Percentiles rank a stretch among this genome's conserved stretches.
These are phyloP conservation scores for Characodon lateralis DNA, from an alignment of 2,797 vertebrate species.

Conservation along the genomic window DNA sequence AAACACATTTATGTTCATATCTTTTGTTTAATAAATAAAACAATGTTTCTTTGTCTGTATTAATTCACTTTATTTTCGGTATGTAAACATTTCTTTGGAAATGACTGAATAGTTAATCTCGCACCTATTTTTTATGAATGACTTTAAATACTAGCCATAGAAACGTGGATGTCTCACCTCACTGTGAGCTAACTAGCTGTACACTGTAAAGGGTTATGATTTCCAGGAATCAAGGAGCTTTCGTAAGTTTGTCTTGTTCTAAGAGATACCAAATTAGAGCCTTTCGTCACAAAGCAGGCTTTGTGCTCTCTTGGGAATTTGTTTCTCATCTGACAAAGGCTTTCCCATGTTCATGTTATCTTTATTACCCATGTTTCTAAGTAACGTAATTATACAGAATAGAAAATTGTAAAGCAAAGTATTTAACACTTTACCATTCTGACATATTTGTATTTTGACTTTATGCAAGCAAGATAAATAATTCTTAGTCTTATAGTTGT, in stretches of 20 bases:
- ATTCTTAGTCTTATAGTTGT: neutral
- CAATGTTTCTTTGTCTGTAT: neutral
- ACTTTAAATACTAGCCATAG: neutral
- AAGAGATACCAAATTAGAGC: constrained; percentile 30
- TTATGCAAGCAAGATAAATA: neutral
- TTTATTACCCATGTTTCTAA: neutral
- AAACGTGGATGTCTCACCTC: constrained; percentile 20
- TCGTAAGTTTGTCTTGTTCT: constrained; percentile 43
- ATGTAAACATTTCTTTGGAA: neutral
- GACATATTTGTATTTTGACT: neutral
- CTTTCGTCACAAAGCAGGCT: constrained; percentile 50
- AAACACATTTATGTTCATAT: neutral
- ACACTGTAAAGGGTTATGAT: constrained; percentile 12
- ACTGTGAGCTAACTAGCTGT: constrained; percentile 30
- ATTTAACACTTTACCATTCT: neutral
- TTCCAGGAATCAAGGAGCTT: constrained; percentile 38
- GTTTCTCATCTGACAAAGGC: constrained; percentile 4
- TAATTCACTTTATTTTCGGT: neutral
- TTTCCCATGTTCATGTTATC: constrained; percentile 5
- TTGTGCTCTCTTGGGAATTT: constrained; percentile 44
- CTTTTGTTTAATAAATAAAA: neutral
- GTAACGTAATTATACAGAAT: constrained; percentile 3
- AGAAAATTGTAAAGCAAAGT: neutral
- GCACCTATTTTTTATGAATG: neutral
- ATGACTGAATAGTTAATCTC: neutral